Evolutionary conservation across 1,140 invertebrate genomes (phyloP).

Genomic region (Cherax quadricarinatus): DNA sequence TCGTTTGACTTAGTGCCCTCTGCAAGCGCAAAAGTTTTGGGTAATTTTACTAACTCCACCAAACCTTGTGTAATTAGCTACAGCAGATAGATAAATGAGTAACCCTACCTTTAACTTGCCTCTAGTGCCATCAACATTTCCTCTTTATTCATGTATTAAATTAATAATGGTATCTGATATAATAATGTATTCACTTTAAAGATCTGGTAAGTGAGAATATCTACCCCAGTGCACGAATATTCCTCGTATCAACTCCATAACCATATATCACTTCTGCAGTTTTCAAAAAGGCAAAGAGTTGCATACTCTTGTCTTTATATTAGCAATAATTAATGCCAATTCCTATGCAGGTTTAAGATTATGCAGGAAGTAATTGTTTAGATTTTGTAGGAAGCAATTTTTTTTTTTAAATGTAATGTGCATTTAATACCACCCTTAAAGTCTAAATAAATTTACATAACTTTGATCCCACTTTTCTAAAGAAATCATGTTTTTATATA

Average conservation of each 20-base stretch:
- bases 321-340: no score
- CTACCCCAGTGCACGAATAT: not conserved
- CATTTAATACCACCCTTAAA: no score
- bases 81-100: slow-evolving; percentile 11
- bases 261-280: not conserved
- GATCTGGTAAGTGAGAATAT: not conserved
- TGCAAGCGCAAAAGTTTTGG: slow-evolving; percentile 64
- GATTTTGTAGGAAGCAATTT: no score
- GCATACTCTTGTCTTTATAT: no score
- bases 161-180: not conserved
- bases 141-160: not conserved
- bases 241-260: not conserved
- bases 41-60: slow-evolving; percentile 50
- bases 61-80: not conserved
- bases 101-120: not conserved
- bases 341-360: not conserved
- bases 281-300: not conserved
- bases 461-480: no score
- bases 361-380: not conserved
- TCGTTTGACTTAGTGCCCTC: slow-evolving; percentile 72
- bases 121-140: not conserved
- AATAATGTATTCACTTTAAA: not conserved
- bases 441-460: no score
- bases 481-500: no score
- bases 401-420: no score